A percentile compares a stretch with the other conserved stretches of the same genome.
Conservation (phyloP, 2,888 invertebrate genomes). For the Loripinus fragilis region DNA sequence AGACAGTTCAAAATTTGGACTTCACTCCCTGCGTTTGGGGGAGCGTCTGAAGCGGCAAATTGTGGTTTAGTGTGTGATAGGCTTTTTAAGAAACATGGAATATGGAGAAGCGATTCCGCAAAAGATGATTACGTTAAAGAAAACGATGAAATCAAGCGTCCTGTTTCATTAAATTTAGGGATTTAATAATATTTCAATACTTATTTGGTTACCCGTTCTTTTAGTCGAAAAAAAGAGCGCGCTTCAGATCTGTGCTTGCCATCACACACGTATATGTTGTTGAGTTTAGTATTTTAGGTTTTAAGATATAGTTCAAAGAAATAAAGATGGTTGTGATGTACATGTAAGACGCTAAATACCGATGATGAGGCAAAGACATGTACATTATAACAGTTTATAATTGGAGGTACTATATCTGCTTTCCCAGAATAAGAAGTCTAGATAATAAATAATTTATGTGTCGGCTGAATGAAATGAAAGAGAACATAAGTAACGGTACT, state of each 20-base stretch:
- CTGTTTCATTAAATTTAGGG: conserved; percentile 12
- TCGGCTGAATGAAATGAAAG: too few relatives aligned
- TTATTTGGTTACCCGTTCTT: background rate
- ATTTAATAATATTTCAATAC: too few relatives aligned
- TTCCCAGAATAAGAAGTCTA: too few relatives aligned
- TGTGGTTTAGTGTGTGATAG: conserved; percentile 15
- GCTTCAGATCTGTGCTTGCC: background rate
- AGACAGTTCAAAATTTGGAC: conserved; percentile 26
- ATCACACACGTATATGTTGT: conserved; percentile 14
- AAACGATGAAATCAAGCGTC: conserved; percentile 5
- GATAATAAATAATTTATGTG: too few relatives aligned
- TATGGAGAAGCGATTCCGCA: conserved; percentile 34
- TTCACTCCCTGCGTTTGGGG: conserved; percentile 33
- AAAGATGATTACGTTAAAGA: conserved; percentile 42
- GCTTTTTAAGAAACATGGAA: conserved; percentile 39
- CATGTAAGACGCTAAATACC: background rate
- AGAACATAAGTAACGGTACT: too few relatives aligned
- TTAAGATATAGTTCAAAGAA: background rate
- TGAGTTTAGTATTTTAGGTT: background rate
- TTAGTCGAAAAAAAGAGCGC: background rate
- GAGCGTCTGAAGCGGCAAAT: conserved; percentile 24
- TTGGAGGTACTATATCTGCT: too few relatives aligned
- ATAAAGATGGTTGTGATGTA: background rate
- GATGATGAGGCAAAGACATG: too few relatives aligned
- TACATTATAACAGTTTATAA: too few relatives aligned